These are phyloP conservation scores for Thalassoma bifasciatum DNA, from an alignment of 2,113 vertebrate species.

Conservation along the genomic window DNA sequence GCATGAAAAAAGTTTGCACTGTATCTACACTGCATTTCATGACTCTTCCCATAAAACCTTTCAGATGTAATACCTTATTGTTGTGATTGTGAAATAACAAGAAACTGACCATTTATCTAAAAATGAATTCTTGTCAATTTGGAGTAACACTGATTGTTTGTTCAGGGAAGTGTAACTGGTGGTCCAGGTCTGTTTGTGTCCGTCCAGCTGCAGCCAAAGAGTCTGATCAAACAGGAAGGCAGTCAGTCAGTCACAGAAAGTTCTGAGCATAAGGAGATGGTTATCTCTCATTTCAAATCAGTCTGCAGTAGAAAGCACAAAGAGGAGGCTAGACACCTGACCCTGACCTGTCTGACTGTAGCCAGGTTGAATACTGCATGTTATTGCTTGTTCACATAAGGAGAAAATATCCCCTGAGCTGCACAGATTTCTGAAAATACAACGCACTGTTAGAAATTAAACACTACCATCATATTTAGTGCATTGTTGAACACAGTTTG, in stretches of 20 bases:
- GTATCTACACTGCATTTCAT: not conserved
- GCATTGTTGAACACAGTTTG: too few relatives aligned
- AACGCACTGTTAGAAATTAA: not conserved
- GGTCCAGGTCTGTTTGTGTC: not conserved
- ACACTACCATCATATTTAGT: not conserved
- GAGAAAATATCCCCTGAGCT: not conserved
- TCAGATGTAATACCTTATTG: not conserved
- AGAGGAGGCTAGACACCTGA: too few relatives aligned
- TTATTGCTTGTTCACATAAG: too few relatives aligned
- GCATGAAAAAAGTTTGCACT: constrained; percentile 39
- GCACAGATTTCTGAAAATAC: not conserved
- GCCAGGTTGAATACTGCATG: not conserved
- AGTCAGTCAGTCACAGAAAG: not conserved
- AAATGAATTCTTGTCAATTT: not conserved
- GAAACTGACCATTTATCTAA: not conserved
- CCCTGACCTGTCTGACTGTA: not conserved
- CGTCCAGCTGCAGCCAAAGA: not conserved
- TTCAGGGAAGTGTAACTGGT: constrained; percentile 1
- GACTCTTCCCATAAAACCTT: not conserved
- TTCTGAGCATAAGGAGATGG: not conserved
- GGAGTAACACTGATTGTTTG: too few relatives aligned
- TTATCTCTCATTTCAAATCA: not conserved
- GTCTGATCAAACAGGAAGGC: constrained; percentile 8
- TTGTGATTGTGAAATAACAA: not conserved
- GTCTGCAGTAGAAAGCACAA: not conserved